Base-by-base conservation (phyloP, 2,797 vertebrate species). In the Parambassis ranga region DNA sequence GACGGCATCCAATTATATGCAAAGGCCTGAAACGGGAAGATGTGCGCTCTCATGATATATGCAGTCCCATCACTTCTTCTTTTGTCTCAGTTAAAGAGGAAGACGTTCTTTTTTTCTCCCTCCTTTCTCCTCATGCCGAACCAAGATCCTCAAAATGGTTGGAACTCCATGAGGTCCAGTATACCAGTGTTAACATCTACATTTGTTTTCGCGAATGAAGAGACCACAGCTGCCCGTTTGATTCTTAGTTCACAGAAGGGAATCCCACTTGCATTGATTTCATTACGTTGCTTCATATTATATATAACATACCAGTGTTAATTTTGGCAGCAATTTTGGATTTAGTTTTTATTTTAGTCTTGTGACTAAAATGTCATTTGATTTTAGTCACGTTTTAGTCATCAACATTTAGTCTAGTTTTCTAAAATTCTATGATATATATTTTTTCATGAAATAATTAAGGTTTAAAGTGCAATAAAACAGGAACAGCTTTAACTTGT, bases 101-200 rank as follows among this genome's bases (percentile, higher is more conserved):
- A n/a, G 18, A 22, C 37, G 31, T 10, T 68, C 11, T 13, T 32
- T 35, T 24, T 14, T 7, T 7, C 10, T 22, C 1, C 23, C 23
- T 33, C 5, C 24, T 20, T 11, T 15, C 19, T 22, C 19, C 5
- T 60, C 36, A 22, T 16, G 23, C 15, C 7, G 18, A 9, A 26
- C 59, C 42, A 41, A 47, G 43, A 65, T 68, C 63, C 33, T 53
- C 58, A 33, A 51, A 59, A 72, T 83, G 71, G 75, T 72, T 56
- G 61, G 67, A 66, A 86, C 81, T 86, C 76, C 43, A 82, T 72
- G 36, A 56, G 26, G 58, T 56, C 33, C 51, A 7, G 39, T 22
- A 18, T 33, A 48, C 31, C 26, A 31, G 35, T 57, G 53, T 73
- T 55, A 61, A 58, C 61, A 71, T 79, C 18, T 60, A 24, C 30